Conservation (phyloP, 2,888 invertebrate genomes). For the Fragum sueziense region DNA sequence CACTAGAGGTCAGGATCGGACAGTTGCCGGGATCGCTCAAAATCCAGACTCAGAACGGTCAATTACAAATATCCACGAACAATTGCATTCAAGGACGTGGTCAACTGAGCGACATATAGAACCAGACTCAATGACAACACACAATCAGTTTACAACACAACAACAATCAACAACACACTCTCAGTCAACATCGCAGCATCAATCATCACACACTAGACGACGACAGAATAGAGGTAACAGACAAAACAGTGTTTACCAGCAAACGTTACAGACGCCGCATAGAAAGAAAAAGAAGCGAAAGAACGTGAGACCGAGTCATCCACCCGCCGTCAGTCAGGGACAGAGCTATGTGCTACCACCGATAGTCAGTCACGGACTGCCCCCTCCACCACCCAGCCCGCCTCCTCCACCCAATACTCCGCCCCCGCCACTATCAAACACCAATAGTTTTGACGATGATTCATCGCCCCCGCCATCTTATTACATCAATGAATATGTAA, state of each 20-base stretch:
- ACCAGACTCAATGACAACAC: no score
- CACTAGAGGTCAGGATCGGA: not conserved
- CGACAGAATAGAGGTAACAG: not conserved
- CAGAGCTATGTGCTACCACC: slow-evolving; percentile 3
- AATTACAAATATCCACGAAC: not conserved
- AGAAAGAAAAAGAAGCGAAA: slow-evolving; percentile 6
- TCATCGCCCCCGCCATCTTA: not conserved
- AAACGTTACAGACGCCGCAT: not conserved
- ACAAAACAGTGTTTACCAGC: not conserved
- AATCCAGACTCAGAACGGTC: not conserved
- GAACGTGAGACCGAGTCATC: not conserved
- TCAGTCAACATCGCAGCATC: no score
- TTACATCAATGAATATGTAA: slow-evolving; percentile 5
- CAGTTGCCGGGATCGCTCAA: not conserved
- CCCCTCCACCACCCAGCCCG: slow-evolving; percentile 10
- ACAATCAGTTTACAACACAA: no score
- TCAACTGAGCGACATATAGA: not conserved
- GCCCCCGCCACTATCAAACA: not conserved
- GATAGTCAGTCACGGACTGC: not conserved
- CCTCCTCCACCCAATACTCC: slow-evolving; percentile 19
- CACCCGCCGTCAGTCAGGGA: not conserved
- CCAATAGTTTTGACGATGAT: not conserved
- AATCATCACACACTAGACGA: no score
- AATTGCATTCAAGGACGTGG: not conserved
- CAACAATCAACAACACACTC: no score